A percentile compares a stretch with the other conserved stretches of the same genome.
These are phyloP conservation scores for Zosterops pallidus DNA, from an alignment of 2,113 vertebrate species.

Conservation along the genomic window DNA sequence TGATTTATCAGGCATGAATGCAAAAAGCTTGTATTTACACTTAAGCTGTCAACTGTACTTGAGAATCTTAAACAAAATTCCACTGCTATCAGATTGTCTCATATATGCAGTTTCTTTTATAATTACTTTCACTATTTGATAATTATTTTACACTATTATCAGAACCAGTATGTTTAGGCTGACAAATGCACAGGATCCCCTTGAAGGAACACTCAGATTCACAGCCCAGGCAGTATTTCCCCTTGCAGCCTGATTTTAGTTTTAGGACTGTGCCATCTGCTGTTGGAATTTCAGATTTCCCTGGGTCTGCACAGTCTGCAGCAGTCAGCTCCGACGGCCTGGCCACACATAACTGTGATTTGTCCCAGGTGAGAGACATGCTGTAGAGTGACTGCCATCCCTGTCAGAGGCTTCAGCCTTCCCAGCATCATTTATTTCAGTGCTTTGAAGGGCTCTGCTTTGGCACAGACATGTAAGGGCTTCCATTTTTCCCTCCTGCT, in stretches of 20 bases:
- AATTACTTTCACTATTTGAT: neutral
- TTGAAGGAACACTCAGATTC: neutral
- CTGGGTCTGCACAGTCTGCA: neutral
- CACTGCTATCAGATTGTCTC: neutral
- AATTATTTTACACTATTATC: neutral
- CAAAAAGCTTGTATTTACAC: neutral
- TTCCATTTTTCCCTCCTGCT: neutral
- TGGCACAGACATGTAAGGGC: neutral
- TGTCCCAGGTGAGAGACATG: neutral
- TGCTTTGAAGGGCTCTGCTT: neutral
- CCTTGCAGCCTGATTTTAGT: neutral
- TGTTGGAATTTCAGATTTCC: constrained; percentile 46
- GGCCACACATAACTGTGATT: neutral
- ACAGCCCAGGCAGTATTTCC: neutral
- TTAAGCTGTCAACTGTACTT: neutral
- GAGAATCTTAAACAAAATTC: neutral
- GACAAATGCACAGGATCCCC: neutral
- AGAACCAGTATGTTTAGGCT: neutral
- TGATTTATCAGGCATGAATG: neutral
- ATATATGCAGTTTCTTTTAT: neutral
- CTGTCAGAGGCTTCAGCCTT: neutral
- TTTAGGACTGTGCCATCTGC: constrained; percentile 70
- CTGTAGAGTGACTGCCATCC: neutral
- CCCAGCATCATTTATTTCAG: neutral
- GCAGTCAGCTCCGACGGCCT: neutral